Evolutionary conservation across 2,888 invertebrate species (phyloP), one percentile per base, ranked within the genome.

Genomic region (Athalia rosae): DNA sequence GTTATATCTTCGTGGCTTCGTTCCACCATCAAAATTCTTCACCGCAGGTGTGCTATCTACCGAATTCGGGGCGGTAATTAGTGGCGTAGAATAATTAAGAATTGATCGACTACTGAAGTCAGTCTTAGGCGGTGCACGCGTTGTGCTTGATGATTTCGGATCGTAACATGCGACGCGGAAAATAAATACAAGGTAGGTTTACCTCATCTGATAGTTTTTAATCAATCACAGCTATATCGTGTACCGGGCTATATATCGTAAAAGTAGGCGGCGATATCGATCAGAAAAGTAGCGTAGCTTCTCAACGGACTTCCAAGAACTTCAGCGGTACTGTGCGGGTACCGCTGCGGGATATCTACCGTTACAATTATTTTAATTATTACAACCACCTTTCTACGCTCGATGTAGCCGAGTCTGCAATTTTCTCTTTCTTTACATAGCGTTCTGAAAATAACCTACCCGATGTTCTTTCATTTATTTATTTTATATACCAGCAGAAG

Each of bases 361-460:
- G 53, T 67, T 13, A 53, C 53, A 67, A 67, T 67, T 67, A 67
- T 43, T 50, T 50, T 50, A 67, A 67, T 67, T 41, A 67, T 67
- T 67, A 53, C 67, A 67, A 28, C 28, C 13, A 48, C 28, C 53
- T 7, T 11, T n/a, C 53, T 43, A 45, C 3, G 45, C 11, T 58
- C 13, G 58, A 45, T 13, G 4, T 45, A 15, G 58, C 9, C 71
- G 5, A 13, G 15, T 45, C 41, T 9, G 13, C 45, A 43, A 43
- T 28, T 41, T 67, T 58, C n/a, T 53, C 45, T 15, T 56, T 58
- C 71, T 48, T 50, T 28, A 67, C 11, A 53, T 50, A 50, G 67
- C 15, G 67, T 41, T 47, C 67, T 67, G 67, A 41, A 53, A 67
- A 67, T 67, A 67, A 67, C 67, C 28, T 41, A 41, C 50, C 4